Base-by-base conservation (phyloP, 2,113 vertebrate species). In the Xiphophorus couchianus region DNA sequence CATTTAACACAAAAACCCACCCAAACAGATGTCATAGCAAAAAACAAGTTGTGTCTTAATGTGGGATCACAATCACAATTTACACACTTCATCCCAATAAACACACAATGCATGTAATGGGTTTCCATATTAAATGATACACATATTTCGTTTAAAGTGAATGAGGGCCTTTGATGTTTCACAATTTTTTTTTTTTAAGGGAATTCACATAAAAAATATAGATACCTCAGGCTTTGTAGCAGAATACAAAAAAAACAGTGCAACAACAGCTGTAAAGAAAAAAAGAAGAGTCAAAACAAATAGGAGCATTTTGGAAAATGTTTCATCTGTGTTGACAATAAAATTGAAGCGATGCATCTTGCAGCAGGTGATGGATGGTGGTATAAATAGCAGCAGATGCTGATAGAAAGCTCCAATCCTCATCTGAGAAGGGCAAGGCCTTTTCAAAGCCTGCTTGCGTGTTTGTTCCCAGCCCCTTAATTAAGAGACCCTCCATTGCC, bases 361-460 rank as follows among this genome's bases (percentile, higher is more conserved):
- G 31, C 64, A 39, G 33, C 33, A 66, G 64, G 33, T 66, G 64
- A 66, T 66, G 64, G 33, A 66, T 66, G 22, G 64, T 22, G 35
- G 33, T 66, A 35, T 66, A n/a, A 39, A 39, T 14, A 66, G 33
- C 33, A 66, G 33, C 33, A n/a, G 33, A 39, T 39, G 33, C 64
- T 37, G 64, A 66, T n/a, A 37, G 64, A 66, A 66, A 66, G 29
- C 61, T 30, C 61, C 28, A 17, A 31, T 62, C 61, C 61, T 30
- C 61, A 62, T 62, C 61, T 28, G 27, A 62, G 61, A 62, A 62
- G 29, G 61, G 61, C 8, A 62, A 31, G 61, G 61, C 8, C 33
- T 39, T 66, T 35, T 5, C 33, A 27, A 39, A 66, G 33, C 64
- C 17, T 27, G 31, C 28, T 58, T 6, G 33, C 7, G 22, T 66